Evolutionary conservation across 2,888 invertebrate genomes (phyloP).

Genomic region (Chalcis sispes): DNA sequence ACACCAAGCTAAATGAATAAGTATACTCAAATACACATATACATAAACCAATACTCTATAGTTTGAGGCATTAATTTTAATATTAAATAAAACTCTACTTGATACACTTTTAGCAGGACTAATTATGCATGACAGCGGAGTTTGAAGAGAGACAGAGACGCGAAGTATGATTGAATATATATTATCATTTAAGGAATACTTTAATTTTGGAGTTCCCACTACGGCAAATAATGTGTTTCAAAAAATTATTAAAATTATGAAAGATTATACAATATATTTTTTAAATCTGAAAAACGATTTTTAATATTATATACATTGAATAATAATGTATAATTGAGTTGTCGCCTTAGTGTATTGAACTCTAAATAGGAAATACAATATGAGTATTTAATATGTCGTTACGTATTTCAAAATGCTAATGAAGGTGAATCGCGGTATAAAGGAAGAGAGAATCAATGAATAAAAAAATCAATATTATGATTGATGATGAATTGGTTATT

Average conservation of each 20-base stretch:
- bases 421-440: slow-evolving; percentile 55
- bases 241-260: not conserved
- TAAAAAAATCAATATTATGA: slow-evolving; percentile 31
- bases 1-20: slow-evolving; percentile 13
- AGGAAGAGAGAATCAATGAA: slow-evolving; percentile 1
- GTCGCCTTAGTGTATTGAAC: slow-evolving; percentile 40
- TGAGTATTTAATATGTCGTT: slow-evolving; percentile 12
- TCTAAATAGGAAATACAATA: slow-evolving; percentile 21
- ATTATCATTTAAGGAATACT: slow-evolving; percentile 19
- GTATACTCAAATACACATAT: not conserved
- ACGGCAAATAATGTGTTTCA: slow-evolving; percentile 14
- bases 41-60: slow-evolving; percentile 2
- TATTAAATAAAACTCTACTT: slow-evolving; percentile 4
- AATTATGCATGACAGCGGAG: slow-evolving; percentile 66
- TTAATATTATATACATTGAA: not conserved
- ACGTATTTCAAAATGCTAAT: slow-evolving; percentile 52
- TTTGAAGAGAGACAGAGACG: slow-evolving; percentile 72
- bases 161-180: slow-evolving; percentile 56
- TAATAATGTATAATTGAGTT: not conserved
- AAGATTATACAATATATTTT: not conserved
- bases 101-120: slow-evolving; percentile 7
- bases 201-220: slow-evolving; percentile 34
- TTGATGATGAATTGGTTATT: slow-evolving; percentile 35
- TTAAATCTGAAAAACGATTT: not conserved
- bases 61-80: not conserved